A percentile compares a stretch with the other conserved stretches of the same genome.
Conservation (phyloP, 2,113 vertebrate species). For the Pavo muticus region DNA sequence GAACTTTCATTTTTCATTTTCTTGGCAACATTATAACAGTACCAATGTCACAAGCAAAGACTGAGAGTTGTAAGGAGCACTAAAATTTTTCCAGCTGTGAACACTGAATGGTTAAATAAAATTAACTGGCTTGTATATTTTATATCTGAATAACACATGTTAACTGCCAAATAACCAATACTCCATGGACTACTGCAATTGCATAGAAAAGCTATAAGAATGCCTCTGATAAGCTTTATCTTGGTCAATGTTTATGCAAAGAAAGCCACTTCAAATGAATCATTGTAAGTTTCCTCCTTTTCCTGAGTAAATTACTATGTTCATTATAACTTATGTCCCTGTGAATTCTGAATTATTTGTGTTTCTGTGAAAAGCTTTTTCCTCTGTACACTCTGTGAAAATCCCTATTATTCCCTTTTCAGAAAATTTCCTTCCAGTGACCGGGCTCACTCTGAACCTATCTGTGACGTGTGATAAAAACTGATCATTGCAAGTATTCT, state of each 20-base stretch:
- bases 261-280: conserved; percentile 30
- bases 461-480: neutral
- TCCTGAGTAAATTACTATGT: neutral
- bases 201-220: conserved; percentile 6
- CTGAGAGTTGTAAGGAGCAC: neutral
- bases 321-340: neutral
- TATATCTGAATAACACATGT: neutral
- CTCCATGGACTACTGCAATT: neutral
- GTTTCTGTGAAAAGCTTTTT: conserved; percentile 21
- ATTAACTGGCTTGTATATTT: neutral
- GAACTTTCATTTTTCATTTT: neutral
- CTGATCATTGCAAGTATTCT: neutral
- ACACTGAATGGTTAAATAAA: neutral
- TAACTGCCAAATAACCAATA: conserved; percentile 13
- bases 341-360: conserved; percentile 7
- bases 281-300: conserved; percentile 30
- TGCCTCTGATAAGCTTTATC: conserved; percentile 52
- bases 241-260: conserved; percentile 35
- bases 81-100: neutral
- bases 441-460: neutral
- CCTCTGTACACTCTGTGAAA: neutral
- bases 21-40: neutral
- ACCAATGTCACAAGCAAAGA: neutral
- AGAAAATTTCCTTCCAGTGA: neutral
- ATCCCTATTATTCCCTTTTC: neutral